A percentile compares a stretch with the other conserved stretches of the same genome.
Evolutionary conservation across 2,113 vertebrate species (phyloP).

Genomic region (Callionymus lyra): DNA sequence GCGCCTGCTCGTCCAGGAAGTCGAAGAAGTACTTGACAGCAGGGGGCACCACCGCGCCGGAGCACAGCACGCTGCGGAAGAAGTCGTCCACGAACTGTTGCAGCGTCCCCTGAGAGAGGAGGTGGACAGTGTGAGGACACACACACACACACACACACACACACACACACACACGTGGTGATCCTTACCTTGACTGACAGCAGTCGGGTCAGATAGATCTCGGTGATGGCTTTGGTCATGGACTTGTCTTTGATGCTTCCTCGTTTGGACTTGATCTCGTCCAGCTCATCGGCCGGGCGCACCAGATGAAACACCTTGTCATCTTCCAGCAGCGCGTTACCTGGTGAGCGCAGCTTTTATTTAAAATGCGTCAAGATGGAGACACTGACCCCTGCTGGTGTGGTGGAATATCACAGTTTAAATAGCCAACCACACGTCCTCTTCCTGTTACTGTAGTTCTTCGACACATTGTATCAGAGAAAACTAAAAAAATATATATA

Average conservation of each 20-base stretch:
- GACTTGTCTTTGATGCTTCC: constrained; percentile 96
- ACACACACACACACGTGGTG: constrained; percentile 2
- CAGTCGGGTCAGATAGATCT: constrained; percentile 96
- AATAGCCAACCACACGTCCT: neutral
- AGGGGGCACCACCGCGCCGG: constrained; percentile 80
- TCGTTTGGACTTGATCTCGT: constrained; percentile 89
- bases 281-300: constrained; percentile 84
- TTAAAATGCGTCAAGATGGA: neutral
- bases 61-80: constrained; percentile 90
- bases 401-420: neutral
- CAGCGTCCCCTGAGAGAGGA: constrained; percentile 80
- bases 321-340: constrained; percentile 89
- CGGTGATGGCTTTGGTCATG: constrained; percentile 97
- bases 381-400: too few relatives aligned
- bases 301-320: constrained; percentile 96
- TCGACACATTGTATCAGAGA: too few relatives aligned
- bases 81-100: constrained; percentile 98
- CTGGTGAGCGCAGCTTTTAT: constrained; percentile 45
- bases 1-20: constrained; percentile 94
- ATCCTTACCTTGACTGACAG: constrained; percentile 89
- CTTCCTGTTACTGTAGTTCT: too few relatives aligned
- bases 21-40: constrained; percentile 98
- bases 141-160: constrained; percentile 3
- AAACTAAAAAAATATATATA: too few relatives aligned
- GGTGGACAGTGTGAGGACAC: constrained; percentile 31